These are phyloP conservation scores for Rhinichthys osculus DNA, from an alignment of 2,797 vertebrate species.

Conservation along the genomic window DNA sequence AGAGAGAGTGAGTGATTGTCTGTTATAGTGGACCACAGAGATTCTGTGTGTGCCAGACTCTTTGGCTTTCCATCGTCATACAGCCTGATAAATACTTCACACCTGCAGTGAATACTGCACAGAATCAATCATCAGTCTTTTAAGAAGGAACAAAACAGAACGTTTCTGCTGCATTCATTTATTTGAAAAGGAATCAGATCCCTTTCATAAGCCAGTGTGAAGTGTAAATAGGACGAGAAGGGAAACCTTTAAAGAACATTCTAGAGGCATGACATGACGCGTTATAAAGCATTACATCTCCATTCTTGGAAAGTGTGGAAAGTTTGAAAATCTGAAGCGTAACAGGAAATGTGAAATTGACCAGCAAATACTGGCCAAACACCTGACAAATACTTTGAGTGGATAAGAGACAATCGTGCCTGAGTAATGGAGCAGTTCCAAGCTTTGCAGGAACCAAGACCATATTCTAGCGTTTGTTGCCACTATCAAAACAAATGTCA, in stretches of 20 bases:
- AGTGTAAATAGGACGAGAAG: constrained; percentile 29
- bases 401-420: not conserved
- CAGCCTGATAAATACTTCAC: constrained; percentile 32
- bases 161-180: constrained; percentile 18
- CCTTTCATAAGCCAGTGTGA: constrained; percentile 5
- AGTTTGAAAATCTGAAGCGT: not conserved
- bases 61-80: constrained; percentile 37
- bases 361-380: constrained; percentile 14
- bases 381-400: constrained; percentile 15
- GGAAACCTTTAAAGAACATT: constrained; percentile 16
- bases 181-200: constrained; percentile 38
- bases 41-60: not conserved
- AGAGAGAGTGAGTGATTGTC: constrained; percentile 16
- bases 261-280: not conserved
- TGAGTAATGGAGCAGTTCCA: constrained; percentile 7
- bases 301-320: constrained; percentile 26
- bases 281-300: constrained; percentile 5
- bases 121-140: constrained; percentile 34
- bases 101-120: constrained; percentile 30
- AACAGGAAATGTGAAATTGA: constrained; percentile 26
- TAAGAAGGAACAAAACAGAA: constrained; percentile 30
- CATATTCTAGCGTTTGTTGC: not conserved
- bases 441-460: not conserved
- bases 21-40: constrained; percentile 31
- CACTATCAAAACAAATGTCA: not conserved